Evolutionary conservation across 2,888 invertebrate species (phyloP).

Genomic region (Julus scandinavius): DNA sequence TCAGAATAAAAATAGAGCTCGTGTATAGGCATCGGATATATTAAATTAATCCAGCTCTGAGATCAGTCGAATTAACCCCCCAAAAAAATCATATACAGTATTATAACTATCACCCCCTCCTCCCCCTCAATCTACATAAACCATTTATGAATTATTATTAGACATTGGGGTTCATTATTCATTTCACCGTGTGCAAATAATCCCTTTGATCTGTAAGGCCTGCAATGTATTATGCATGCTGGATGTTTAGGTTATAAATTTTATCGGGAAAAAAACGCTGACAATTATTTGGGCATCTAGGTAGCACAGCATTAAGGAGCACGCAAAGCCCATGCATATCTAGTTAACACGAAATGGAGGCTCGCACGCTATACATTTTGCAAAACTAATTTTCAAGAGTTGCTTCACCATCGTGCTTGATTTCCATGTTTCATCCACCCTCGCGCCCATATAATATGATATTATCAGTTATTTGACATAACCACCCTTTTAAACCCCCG

Average conservation of each 20-base stretch:
- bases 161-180: not conserved
- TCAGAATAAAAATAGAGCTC: not conserved
- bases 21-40: not conserved
- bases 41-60: not conserved
- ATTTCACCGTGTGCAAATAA: constrained; percentile 14
- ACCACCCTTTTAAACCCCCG: constrained; percentile 35
- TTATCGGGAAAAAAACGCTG: not conserved
- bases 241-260: constrained; percentile 36
- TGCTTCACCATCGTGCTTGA: not conserved
- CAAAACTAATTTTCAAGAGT: constrained; percentile 32
- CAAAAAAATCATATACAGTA: not conserved
- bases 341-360: not conserved
- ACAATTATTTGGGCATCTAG: not conserved
- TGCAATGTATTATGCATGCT: not conserved
- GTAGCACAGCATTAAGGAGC: not conserved
- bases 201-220: constrained; percentile 7
- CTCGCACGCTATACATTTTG: not conserved
- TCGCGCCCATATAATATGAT: constrained; percentile 15
- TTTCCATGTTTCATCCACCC: constrained; percentile 39
- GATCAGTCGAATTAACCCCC: not conserved
- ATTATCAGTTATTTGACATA: constrained; percentile 36
- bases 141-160: constrained; percentile 25
- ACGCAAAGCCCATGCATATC: constrained; percentile 5
- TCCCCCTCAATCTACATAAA: not conserved
- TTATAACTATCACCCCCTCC: not conserved